phyloP scores from a whole-genome alignment of 2,113 vertebrate genomes.

The Turnix velox region DNA sequence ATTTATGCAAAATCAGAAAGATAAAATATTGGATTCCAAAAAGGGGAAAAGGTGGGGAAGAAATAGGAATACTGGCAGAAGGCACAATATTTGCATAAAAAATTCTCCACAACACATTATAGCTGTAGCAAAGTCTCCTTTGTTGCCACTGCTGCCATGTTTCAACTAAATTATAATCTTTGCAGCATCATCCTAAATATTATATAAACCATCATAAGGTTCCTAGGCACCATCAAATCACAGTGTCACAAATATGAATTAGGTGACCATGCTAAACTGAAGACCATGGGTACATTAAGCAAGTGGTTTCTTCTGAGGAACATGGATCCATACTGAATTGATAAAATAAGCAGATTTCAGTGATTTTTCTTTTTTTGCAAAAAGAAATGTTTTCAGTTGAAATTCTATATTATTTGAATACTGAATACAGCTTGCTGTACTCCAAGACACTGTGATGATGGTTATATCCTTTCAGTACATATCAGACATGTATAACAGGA shows the following conservation, averaged over 20 bases:
- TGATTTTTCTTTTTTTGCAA: not conserved
- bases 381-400: not conserved
- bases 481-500: not conserved
- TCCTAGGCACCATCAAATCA: not conserved
- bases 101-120: not conserved
- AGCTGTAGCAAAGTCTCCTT: too few relatives aligned
- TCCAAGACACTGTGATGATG: not conserved
- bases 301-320: not conserved
- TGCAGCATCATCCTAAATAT: not conserved
- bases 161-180: not conserved
- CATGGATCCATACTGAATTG: not conserved
- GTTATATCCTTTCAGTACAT: not conserved
- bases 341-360: not conserved
- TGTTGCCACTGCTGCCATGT: not conserved
- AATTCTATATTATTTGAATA: not conserved
- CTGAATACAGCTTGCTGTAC: not conserved
- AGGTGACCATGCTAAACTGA: not conserved
- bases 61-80: not conserved
- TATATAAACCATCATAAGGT: not conserved
- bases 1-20: not conserved
- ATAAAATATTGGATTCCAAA: not conserved
- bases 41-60: fast-evolving
- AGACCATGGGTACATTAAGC: not conserved
- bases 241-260: not conserved
- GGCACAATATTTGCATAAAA: not conserved